Percentiles rank a stretch among this genome's conserved stretches.
Conservation (phyloP, 1,140 invertebrate genomes). For the Leucophenga varia region DNA sequence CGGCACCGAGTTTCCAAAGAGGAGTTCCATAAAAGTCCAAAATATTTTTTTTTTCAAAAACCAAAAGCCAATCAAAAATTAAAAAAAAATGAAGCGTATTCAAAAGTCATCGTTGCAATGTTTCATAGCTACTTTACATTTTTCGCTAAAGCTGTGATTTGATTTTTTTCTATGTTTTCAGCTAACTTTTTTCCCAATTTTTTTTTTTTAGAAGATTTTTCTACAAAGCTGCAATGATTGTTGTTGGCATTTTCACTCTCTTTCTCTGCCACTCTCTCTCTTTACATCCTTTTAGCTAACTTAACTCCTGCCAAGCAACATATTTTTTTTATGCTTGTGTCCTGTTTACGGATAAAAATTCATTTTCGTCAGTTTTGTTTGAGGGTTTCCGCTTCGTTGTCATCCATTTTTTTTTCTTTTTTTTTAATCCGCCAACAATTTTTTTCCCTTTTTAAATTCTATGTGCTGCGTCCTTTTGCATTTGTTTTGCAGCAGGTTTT, state of each 20-base stretch:
- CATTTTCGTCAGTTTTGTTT: slow-evolving; percentile 40
- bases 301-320: not conserved
- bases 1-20: no score
- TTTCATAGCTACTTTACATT: no score
- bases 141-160: slow-evolving; percentile 46
- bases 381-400: slow-evolving; percentile 32
- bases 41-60: no score
- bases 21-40: no score
- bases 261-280: slow-evolving; percentile 4
- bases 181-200: slow-evolving; percentile 1
- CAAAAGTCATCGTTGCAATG: no score
- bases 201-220: slow-evolving; percentile 26
- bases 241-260: not conserved
- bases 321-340: slow-evolving; percentile 15
- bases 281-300: slow-evolving; percentile 1
- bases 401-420: slow-evolving; percentile 8
- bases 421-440: slow-evolving; percentile 5
- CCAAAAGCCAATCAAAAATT: no score
- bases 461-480: slow-evolving; percentile 2
- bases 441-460: slow-evolving; percentile 6
- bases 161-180: slow-evolving; percentile 11
- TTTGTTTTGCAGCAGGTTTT: slow-evolving; percentile 11
- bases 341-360: slow-evolving; percentile 53
- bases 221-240: slow-evolving; percentile 9
- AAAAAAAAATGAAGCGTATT: no score